Conservation (phyloP, 2,797 vertebrate species). For the Sebastes nivosus region DNA sequence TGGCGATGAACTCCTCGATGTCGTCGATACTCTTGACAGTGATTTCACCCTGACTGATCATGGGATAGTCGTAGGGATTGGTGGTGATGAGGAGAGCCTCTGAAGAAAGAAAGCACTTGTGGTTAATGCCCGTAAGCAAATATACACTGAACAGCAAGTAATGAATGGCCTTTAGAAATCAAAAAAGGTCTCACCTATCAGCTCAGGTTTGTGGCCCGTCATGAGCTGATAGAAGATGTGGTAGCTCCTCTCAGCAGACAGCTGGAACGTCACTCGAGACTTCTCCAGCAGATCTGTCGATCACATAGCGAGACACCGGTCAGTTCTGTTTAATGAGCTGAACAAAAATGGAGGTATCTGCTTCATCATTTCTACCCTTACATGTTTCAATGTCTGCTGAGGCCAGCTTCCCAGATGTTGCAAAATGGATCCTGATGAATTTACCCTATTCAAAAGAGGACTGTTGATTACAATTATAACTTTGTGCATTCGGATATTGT, state of each 20-base stretch:
- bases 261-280: slow-evolving; percentile 91
- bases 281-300: slow-evolving; percentile 91
- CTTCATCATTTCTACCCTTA: slow-evolving; percentile 44
- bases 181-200: slow-evolving; percentile 74
- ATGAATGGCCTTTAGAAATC: slow-evolving; percentile 35
- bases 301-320: not conserved
- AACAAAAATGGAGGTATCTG: not conserved
- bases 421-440: slow-evolving; percentile 91
- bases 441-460: slow-evolving; percentile 83
- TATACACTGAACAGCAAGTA: not conserved
- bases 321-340: not conserved
- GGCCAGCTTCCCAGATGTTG: slow-evolving; percentile 86
- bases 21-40: slow-evolving; percentile 88
- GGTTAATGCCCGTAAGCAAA: not conserved
- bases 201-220: slow-evolving; percentile 90
- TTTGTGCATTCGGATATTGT: not conserved
- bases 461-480: not conserved
- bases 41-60: slow-evolving; percentile 89
- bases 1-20: slow-evolving; percentile 87
- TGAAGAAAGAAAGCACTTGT: slow-evolving; percentile 47
- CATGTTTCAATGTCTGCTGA: slow-evolving; percentile 88
- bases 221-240: slow-evolving; percentile 92
- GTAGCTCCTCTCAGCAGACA: slow-evolving; percentile 89
- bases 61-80: slow-evolving; percentile 86
- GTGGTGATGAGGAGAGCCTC: slow-evolving; percentile 88